Base-by-base conservation (phyloP, 2,888 invertebrate genomes). In the Cerastis leucographa region DNA sequence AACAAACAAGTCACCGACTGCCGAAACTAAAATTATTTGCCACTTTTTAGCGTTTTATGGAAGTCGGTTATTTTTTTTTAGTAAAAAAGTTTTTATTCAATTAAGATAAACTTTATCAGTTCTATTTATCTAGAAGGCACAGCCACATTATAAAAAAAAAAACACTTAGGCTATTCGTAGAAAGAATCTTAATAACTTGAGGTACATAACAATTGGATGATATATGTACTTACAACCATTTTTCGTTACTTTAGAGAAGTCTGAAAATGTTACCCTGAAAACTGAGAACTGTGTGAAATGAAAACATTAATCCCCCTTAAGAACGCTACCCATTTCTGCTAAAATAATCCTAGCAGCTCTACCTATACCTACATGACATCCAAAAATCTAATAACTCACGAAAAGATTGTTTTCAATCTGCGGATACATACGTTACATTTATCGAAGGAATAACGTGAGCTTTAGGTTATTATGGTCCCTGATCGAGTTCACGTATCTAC, bases 401-500 rank as follows among this genome's bases (percentile, higher is more conserved):
- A 82, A 80, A 85, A 85, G 44, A 89, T 90, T 87, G 87, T 89
- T 88, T 89, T 83, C 87, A 88, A 90, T 90, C 85, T 84, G 75
- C 76, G 81, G 80, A 80, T 84, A 86, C 89, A 89, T 90, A 91
- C 85, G 88, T 91, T 89, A 92, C 89, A 90, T 93, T 93, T 92
- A 92, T 92, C 90, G 90, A 88, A 90, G 88, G 87, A 93, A 94
- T 93, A 93, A 92, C 90, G 89, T 87, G 90, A 93, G 93, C 92
- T 94, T 94, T 92, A 93, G 91, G 93, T 94, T 94, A 94, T 94
- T 93, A 94, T 91, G 90, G 91, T 93, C 92, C 91, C 93, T 93
- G 94, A 95, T 95, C 93, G 94, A 95, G 94, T 95, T 94, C 95
- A 94, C 94, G 93, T 95, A 94, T 94, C 94, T 92, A 94, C 95